Evolutionary conservation across 2,888 invertebrate genomes (phyloP).

Genomic region (Copidosoma aretas): DNA sequence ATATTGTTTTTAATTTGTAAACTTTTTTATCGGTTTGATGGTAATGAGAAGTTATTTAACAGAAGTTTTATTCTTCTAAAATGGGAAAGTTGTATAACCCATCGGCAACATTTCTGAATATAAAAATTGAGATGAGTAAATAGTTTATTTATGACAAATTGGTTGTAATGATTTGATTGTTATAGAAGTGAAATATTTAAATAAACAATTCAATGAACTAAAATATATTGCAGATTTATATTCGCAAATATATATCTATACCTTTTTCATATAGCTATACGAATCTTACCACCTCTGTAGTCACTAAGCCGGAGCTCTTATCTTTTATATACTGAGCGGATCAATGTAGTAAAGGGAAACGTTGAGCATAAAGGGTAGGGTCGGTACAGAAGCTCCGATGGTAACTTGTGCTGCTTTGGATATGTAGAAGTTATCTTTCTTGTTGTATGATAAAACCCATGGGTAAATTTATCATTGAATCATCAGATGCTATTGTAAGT

Average conservation of each 20-base stretch:
- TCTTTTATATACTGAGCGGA: background rate
- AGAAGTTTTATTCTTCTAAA: too few species aligned
- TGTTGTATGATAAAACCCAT: background rate
- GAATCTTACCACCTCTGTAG: constrained; percentile 8
- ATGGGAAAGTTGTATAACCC: too few species aligned
- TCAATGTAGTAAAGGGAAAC: background rate
- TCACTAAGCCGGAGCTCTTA: background rate
- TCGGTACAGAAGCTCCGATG: constrained; percentile 10
- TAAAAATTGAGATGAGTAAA: too few species aligned
- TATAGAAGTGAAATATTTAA: background rate
- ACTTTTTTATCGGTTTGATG: too few species aligned
- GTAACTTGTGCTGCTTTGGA: constrained; percentile 23
- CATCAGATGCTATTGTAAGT: background rate
- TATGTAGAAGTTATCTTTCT: background rate
- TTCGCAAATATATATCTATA: too few species aligned
- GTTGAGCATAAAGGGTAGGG: background rate
- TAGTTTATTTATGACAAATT: too few species aligned
- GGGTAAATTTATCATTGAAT: background rate
- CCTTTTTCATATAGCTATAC: too few species aligned
- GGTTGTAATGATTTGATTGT: background rate
- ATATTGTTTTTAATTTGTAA: too few species aligned
- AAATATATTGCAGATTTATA: too few species aligned
- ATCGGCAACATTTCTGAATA: too few species aligned
- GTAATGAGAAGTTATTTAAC: too few species aligned
- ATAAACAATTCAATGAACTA: too few species aligned